These are phyloP conservation scores for Leptinotarsa undecemlineata DNA, from an alignment of 1,140 invertebrate species.

Conservation along the genomic window DNA sequence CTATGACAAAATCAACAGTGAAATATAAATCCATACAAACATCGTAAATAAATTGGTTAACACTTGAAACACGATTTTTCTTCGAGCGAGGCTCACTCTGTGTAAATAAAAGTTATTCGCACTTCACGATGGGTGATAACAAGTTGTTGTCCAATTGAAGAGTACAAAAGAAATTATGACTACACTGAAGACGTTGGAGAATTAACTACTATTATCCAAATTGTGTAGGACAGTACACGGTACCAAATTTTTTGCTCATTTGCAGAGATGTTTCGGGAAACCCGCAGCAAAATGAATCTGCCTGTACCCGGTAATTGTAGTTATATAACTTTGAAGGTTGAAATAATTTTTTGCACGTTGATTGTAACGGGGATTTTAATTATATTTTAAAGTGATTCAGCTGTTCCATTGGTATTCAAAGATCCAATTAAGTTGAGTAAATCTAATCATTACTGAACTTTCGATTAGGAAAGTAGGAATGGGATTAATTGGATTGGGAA, in stretches of 20 bases:
- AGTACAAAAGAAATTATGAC: not conserved
- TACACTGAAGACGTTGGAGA: not conserved
- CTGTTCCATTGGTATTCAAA: not conserved
- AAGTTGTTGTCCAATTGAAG: not conserved
- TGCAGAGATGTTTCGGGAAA: not conserved
- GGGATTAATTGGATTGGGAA: too few species aligned
- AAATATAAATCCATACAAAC: not conserved
- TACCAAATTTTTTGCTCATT: too few species aligned
- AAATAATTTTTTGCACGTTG: slow-evolving; percentile 7
- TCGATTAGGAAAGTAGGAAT: not conserved
- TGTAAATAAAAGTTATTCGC: not conserved
- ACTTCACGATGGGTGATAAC: not conserved
- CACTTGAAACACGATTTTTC: not conserved
- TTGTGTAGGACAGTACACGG: too few species aligned
- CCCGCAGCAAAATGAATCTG: not conserved
- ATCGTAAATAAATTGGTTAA: not conserved
- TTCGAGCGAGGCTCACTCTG: not conserved
- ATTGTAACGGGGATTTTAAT: not conserved
- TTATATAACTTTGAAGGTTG: slow-evolving; percentile 17
- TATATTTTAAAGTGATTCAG: not conserved
- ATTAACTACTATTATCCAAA: too few species aligned
- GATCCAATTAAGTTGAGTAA: not conserved
- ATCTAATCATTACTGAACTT: not conserved
- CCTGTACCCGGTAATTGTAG: not conserved
- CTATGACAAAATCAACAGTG: not conserved